Evolutionary conservation across 2,888 invertebrate species (phyloP).

Genomic region (Zaprionus obscuricornis): DNA sequence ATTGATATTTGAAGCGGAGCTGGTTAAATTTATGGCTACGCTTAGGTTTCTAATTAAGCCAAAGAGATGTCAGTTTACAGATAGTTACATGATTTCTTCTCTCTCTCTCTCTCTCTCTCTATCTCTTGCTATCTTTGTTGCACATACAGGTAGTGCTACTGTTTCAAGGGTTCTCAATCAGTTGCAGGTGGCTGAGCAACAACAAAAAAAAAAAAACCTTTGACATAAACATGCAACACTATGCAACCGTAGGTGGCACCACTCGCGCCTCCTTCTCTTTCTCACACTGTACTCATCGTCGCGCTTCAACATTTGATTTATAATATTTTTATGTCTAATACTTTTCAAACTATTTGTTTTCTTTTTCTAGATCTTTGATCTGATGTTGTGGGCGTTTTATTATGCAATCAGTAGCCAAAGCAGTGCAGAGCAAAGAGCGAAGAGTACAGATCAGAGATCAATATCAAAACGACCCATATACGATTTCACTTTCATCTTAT

Average conservation of each 20-base stretch:
- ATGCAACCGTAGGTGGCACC: conserved; percentile 63
- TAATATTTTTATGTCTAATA: conserved; percentile 23
- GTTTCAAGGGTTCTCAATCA: neutral
- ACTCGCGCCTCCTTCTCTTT: conserved; percentile 46
- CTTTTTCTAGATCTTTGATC: conserved; percentile 14
- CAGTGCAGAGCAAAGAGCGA: conserved; percentile 14
- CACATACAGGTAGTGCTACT: conserved; percentile 35
- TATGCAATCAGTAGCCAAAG: conserved; percentile 77
- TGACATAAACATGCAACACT: conserved; percentile 34
- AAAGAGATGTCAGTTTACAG: conserved; percentile 51
- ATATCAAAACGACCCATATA: conserved; percentile 52
- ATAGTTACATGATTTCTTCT: conserved; percentile 34
- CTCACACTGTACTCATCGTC: neutral
- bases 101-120: too few species aligned
- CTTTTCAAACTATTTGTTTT: too few species aligned
- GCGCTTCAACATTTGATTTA: conserved; percentile 56
- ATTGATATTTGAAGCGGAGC: too few species aligned
- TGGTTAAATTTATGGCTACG: conserved; percentile 37
- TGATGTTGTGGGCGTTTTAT: conserved; percentile 68
- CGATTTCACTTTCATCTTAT: conserved; percentile 60
- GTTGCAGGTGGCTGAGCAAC: conserved; percentile 23
- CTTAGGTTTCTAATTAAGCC: conserved; percentile 66
- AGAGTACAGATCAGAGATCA: conserved; percentile 35
- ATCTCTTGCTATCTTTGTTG: too few species aligned
- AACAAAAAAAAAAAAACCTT: conserved; percentile 14